phyloP scores from a whole-genome alignment of 2,888 invertebrate genomes.

The Pteria penguin region DNA sequence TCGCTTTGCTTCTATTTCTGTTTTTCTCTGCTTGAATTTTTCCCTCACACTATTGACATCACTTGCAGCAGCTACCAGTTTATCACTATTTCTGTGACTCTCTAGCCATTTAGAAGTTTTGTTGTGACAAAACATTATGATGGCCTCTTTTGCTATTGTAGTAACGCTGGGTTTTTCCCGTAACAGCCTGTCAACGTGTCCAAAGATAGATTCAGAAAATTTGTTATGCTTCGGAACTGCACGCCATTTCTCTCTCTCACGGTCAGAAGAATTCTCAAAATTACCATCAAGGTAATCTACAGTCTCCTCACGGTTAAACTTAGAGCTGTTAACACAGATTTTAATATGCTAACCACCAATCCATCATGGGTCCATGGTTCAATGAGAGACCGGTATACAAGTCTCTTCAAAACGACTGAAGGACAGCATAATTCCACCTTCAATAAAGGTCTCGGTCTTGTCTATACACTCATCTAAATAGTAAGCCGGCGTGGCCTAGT shows the following conservation, averaged over 20 bases:
- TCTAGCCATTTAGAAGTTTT: constrained; percentile 16
- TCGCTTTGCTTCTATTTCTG: constrained; percentile 26
- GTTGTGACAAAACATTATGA: constrained; percentile 14
- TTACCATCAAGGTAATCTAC: constrained; percentile 34
- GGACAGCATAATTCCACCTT: not conserved
- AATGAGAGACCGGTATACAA: constrained; percentile 20
- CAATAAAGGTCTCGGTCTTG: constrained; percentile 20
- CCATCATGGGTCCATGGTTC: constrained; percentile 41
- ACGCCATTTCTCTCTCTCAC: constrained; percentile 4
- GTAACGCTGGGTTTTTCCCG: constrained; percentile 4
- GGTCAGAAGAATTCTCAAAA: constrained; percentile 3
- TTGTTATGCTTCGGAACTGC: constrained; percentile 41
- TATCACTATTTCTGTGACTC: not conserved
- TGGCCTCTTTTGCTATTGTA: constrained; percentile 4
- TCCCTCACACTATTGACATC: constrained; percentile 7
- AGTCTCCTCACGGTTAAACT: constrained; percentile 16
- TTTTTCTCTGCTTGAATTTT: constrained; percentile 11
- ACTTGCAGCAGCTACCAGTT: not conserved
- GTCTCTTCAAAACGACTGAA: constrained; percentile 8
- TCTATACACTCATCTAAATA: constrained; percentile 35
- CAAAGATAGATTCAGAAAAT: constrained; percentile 2
- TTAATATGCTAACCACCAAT: constrained; percentile 13
- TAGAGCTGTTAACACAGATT: constrained; percentile 12
- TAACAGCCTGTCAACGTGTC: constrained; percentile 5
- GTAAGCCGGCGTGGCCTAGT: no score